phyloP scores from a whole-genome alignment of 2,888 invertebrate species.

The Plebejus anna region DNA sequence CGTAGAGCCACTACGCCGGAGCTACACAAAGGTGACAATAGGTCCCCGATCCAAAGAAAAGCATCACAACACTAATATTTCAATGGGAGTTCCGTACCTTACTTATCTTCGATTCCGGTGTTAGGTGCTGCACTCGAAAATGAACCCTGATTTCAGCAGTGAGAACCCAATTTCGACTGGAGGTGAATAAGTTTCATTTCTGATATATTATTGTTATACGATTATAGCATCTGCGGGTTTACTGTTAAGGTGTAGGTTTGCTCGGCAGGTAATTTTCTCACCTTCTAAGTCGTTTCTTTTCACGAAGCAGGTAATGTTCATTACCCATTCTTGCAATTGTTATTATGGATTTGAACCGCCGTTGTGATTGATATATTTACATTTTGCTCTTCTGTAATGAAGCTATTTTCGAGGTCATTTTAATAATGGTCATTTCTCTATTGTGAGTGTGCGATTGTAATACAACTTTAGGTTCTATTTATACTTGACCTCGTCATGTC shows the following conservation, averaged over 20 bases:
- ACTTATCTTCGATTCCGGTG: conserved; percentile 65
- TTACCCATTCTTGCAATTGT: conserved; percentile 72
- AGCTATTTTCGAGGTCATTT: neutral
- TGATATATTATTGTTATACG: conserved; percentile 37
- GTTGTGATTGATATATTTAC: conserved; percentile 63
- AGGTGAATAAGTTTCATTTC: conserved; percentile 46
- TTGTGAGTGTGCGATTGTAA: neutral
- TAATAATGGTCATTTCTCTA: neutral
- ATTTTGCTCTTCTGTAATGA: conserved; percentile 42
- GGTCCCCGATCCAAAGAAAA: conserved; percentile 56
- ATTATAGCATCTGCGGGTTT: conserved; percentile 44
- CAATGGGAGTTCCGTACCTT: conserved; percentile 57
- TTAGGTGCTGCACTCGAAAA: conserved; percentile 41
- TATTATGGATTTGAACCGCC: conserved; percentile 52
- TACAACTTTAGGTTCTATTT: too few relatives aligned
- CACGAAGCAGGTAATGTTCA: conserved; percentile 57
- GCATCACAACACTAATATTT: conserved; percentile 69
- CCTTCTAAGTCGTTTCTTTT: conserved; percentile 24
- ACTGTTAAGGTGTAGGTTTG: conserved; percentile 44
- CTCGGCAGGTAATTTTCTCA: conserved; percentile 35
- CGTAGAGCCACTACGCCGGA: conserved; percentile 34
- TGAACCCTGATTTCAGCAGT: conserved; percentile 38
- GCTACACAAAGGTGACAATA: conserved; percentile 46
- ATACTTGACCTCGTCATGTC: too few relatives aligned
- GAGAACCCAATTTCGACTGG: conserved; percentile 44